A percentile compares a stretch with the other conserved stretches of the same genome.
Evolutionary conservation across 2,888 invertebrate species (phyloP).

Genomic region (Actias luna): DNA sequence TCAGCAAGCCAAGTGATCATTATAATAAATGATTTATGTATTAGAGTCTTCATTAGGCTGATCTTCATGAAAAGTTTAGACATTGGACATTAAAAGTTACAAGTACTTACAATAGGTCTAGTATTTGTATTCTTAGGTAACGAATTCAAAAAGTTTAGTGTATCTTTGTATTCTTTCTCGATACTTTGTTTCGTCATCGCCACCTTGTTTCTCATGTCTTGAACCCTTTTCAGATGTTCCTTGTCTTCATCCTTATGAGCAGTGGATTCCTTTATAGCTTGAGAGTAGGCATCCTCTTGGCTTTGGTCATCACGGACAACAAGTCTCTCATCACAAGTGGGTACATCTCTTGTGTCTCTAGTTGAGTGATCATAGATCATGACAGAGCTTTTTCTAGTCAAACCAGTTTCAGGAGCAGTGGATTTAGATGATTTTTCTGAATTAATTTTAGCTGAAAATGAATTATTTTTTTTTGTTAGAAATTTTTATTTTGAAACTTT

Average conservation of each 20-base stretch:
- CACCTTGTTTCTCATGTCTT: slow-evolving; percentile 57
- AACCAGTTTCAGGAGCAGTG: slow-evolving; percentile 30
- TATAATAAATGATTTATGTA: no score
- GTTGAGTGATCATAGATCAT: slow-evolving; percentile 67
- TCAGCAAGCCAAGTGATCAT: no score
- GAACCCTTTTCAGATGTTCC: slow-evolving; percentile 46
- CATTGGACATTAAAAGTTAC: not conserved
- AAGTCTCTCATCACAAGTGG: slow-evolving; percentile 40
- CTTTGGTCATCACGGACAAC: slow-evolving; percentile 51
- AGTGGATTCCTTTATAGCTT: slow-evolving; percentile 56
- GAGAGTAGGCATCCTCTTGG: slow-evolving; percentile 67
- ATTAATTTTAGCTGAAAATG: slow-evolving; percentile 42
- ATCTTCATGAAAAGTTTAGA: no score
- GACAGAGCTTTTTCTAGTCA: slow-evolving; percentile 51
- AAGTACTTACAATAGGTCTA: slow-evolving; percentile 56
- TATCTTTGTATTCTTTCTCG: slow-evolving; percentile 72
- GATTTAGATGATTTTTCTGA: slow-evolving; percentile 37
- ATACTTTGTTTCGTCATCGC: slow-evolving; percentile 85
- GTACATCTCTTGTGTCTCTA: slow-evolving; percentile 51
- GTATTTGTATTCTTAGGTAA: slow-evolving; percentile 54
- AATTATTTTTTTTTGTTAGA: slow-evolving; percentile 7
- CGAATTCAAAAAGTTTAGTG: slow-evolving; percentile 66
- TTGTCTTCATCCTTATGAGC: slow-evolving; percentile 32
- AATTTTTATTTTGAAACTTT: not conserved
- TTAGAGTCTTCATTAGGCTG: no score